Evolutionary conservation across 1,140 invertebrate species (phyloP).

Genomic region (Lordiphosa stackelbergi): DNA sequence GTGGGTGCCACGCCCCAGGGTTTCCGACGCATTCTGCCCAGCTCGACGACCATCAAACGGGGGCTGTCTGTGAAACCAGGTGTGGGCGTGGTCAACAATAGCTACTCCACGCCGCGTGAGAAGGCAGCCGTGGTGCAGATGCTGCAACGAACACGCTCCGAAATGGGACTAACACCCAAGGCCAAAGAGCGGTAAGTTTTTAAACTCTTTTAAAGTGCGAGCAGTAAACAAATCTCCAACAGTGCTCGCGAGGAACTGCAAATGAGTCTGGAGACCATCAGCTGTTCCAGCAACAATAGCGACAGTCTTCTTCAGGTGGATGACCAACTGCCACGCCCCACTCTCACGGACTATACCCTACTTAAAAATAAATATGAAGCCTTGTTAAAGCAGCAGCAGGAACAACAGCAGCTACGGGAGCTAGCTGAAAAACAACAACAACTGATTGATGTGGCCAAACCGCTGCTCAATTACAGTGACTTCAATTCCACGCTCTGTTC

Average conservation of each 20-base stretch:
- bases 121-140: neutral
- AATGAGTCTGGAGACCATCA: no score
- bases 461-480: no score
- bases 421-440: no score
- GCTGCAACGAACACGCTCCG: conserved; percentile 21
- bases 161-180: conserved; percentile 30
- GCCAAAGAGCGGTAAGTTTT: conserved; percentile 14
- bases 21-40: conserved; percentile 5
- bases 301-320: neutral
- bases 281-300: neutral
- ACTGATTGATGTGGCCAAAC: neutral
- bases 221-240: neutral
- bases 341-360: no score
- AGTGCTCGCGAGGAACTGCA: neutral
- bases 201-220: neutral
- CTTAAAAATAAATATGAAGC: neutral
- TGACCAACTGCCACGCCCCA: neutral
- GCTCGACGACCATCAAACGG: conserved; percentile 22
- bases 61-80: neutral
- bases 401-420: neutral
- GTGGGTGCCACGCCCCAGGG: conserved; percentile 28
- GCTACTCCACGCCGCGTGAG: conserved; percentile 26
- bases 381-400: neutral
- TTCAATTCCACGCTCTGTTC: no score
- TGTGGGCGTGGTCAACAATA: conserved; percentile 6